Base-by-base conservation (phyloP, 53 echinoderm and acorn worm genomes). In the Henricia sp. region DNA sequence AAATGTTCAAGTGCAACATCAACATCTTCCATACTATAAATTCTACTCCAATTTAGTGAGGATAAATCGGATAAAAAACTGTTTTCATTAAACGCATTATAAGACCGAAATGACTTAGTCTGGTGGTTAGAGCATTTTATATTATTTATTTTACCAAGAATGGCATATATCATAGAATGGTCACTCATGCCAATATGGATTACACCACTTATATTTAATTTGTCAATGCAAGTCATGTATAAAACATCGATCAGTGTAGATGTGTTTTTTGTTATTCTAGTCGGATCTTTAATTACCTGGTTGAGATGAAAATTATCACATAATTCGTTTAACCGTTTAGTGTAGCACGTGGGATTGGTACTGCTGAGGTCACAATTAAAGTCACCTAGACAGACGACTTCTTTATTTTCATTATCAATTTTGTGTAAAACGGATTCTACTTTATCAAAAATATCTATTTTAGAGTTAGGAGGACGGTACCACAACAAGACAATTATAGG, bases 401-500 rank as follows among this genome's bases (percentile, higher is more conserved):
- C 74, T 13, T 52, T 73, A 33, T 73, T 28, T 69, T 32, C 40
- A 40, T 54, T 51, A 52, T 73, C 74, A 3, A 52, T 73, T 17
- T 26, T 4, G 36, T 52, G 32, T 17, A 73, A 34, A 4, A 52
- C 25, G 34, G 27, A 30, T 29, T 73, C 74, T 35, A 73, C 36
- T 5, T 26, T 19, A 52, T 73, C 74, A 73, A 73, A 73, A 36
- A 73, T 52, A 11, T 73, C 55, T 21, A 73, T 50, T 1, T 21
- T 52, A 16, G 74, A 73, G 36, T 73, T 51, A n/a, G 74, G 74
- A 27, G 74, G 52, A 19, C 74, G 36, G 40, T 73, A 73, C 53
- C 74, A 73, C 19, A 53, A 37, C 19, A 52, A 12, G 17, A 73
- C 33, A 27, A 73, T 27, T 4, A 73, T 52, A 27, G 74, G 74